Evolutionary conservation across 2,888 invertebrate genomes (phyloP).

Genomic region (Lasioglossum leucozonium): DNA sequence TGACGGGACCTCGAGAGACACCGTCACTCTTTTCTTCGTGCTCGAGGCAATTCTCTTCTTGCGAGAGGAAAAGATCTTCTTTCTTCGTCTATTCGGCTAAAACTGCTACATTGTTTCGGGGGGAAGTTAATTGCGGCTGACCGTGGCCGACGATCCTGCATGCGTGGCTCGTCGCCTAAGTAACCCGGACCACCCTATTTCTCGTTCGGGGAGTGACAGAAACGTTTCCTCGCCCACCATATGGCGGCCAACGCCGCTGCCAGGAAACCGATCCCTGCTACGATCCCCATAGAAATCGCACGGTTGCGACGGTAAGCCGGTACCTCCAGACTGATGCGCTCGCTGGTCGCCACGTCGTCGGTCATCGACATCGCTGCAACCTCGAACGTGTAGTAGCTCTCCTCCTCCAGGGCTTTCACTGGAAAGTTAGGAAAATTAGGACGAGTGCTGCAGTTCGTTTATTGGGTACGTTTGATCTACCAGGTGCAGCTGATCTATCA

Average conservation of each 20-base stretch:
- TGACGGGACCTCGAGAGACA: not conserved
- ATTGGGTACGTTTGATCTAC: not conserved
- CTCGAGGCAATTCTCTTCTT: no score
- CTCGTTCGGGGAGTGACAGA: slow-evolving; percentile 78
- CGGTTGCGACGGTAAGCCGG: slow-evolving; percentile 90
- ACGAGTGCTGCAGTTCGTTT: not conserved
- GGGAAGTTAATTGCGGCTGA: slow-evolving; percentile 14
- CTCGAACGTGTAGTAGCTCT: slow-evolving; percentile 90
- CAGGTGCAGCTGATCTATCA: no score
- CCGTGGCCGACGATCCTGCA: slow-evolving; percentile 30
- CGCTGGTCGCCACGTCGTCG: slow-evolving; percentile 88
- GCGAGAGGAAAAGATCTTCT: not conserved
- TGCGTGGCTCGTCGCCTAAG: slow-evolving; percentile 19
- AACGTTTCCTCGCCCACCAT: slow-evolving; percentile 86
- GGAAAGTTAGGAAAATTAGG: slow-evolving; percentile 70
- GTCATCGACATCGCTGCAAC: slow-evolving; percentile 88
- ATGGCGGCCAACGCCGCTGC: slow-evolving; percentile 88
- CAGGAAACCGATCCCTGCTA: slow-evolving; percentile 89
- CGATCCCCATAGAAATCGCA: slow-evolving; percentile 90
- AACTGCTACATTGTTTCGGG: not conserved
- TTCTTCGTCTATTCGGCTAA: not conserved
- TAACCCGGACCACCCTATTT: slow-evolving; percentile 64
- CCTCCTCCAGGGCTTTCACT: slow-evolving; percentile 90
- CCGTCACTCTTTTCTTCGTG: no score
- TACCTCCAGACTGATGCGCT: slow-evolving; percentile 88